Base-by-base conservation (phyloP, 2,113 vertebrate species). In the Entelurus aequoreus region DNA sequence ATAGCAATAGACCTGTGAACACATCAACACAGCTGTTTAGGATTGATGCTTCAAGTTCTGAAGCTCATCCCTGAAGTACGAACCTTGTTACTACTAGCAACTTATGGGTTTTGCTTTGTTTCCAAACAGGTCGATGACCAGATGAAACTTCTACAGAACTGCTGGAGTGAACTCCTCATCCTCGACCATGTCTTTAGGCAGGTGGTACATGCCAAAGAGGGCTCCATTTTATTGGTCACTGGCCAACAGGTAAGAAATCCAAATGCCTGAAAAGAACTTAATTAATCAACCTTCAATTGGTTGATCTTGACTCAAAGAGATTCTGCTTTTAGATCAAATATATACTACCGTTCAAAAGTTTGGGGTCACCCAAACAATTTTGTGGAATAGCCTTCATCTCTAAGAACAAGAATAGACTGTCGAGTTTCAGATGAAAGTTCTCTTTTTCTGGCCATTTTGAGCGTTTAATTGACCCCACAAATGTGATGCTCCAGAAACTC, bases 111-210 rank as follows among this genome's bases (percentile, higher is more conserved):
- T 38, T 52, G 55, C 8, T 40, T 10, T 56, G 1, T 75, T 40
- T 67, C 19, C 60, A 13, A 50, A 8, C 86, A 99, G 97, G 97
- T 99, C 82, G 97, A 99, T 28, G 97, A 99, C 91, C 97, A 99
- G 91, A 99, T 99, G 97, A 99, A 99, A 84, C 90, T 99, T 68
- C 93, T 99, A 83, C 97, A 99, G 86, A 98, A 98, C 88, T 98
- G 94, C 85, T 99, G 97, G 97, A 99, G 97, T 1, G 97, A 99
- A 75, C 94, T 99, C 70, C 89, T 99, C 88, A 98, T 98, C 75
- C 91, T 99, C 3, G 97, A 99, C 88, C 97, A 99, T 77, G 92
- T 99, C 81, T 99, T 96, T 85, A 92, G 97, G 52, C 97, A 99
- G 91, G 97, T 99, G 87, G 90, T 96, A 57, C 94, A 98, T 0